phyloP scores from a whole-genome alignment of 1,140 invertebrate genomes.

The Drosophila lini region DNA sequence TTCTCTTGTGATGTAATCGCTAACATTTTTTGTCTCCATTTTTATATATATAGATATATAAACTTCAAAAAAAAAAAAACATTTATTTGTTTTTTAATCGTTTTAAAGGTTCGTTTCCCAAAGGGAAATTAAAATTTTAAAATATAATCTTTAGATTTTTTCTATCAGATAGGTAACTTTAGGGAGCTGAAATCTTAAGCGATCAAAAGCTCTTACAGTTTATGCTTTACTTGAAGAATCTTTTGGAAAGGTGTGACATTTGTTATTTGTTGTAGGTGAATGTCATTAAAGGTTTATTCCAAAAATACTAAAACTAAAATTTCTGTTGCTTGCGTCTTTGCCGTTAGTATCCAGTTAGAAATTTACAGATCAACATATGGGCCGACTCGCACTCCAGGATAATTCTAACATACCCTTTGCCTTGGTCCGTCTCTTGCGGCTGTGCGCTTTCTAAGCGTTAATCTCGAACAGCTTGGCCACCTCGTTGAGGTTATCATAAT shows the following conservation, averaged over 20 bases:
- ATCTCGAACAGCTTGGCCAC: slow-evolving; percentile 96
- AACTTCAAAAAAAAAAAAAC: background rate
- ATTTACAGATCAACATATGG: background rate
- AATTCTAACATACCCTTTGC: background rate
- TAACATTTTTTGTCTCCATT: no score
- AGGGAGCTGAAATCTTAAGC: background rate
- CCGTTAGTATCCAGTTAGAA: slow-evolving; percentile 40
- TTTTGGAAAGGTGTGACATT: background rate
- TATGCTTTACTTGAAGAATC: background rate
- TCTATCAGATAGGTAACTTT: background rate
- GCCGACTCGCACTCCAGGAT: slow-evolving; percentile 7
- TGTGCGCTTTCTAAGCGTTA: slow-evolving; percentile 60
- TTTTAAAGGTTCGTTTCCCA: background rate
- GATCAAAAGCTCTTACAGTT: background rate
- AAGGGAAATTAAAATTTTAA: slow-evolving; percentile 1
- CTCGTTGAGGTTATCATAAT: slow-evolving; percentile 95
- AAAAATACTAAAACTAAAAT: slow-evolving; percentile 81
- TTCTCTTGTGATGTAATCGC: no score
- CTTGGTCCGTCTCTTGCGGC: background rate
- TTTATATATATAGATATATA: background rate
- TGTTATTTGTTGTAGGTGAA: slow-evolving; percentile 1
- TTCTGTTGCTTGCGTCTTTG: slow-evolving; percentile 62
- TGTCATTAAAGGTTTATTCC: slow-evolving; percentile 48
- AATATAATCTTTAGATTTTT: background rate
- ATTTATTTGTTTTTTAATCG: slow-evolving; percentile 1